Percentiles rank a stretch among this genome's conserved stretches.
phyloP scores from a whole-genome alignment of 2,113 vertebrate genomes.

The Apaloderma vittatum region DNA sequence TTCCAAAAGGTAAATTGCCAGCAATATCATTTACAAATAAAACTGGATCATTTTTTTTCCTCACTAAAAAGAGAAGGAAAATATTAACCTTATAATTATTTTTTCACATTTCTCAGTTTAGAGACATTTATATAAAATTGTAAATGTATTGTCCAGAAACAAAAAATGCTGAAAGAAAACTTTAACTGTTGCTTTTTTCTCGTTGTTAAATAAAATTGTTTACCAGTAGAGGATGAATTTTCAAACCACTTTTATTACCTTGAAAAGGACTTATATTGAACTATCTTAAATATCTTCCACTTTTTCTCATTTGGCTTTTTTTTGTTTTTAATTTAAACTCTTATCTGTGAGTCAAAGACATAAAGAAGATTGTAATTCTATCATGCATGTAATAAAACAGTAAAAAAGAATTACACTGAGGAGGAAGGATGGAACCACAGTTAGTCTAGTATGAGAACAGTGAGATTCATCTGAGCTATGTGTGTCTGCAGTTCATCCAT shows the following conservation, averaged over 20 bases:
- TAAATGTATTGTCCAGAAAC: background rate
- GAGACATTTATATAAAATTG: background rate
- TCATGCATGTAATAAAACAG: background rate
- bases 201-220: background rate
- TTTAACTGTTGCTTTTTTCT: background rate
- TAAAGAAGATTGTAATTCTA: background rate
- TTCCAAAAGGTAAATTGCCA: background rate
- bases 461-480: background rate
- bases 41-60: background rate
- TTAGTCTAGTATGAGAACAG: background rate
- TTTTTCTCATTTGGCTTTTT: background rate
- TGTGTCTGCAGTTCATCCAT: background rate
- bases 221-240: background rate
- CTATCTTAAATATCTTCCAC: background rate
- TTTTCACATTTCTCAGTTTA: background rate
- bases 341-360: background rate
- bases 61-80: accelerated
- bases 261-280: background rate
- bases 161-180: background rate
- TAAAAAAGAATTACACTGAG: background rate
- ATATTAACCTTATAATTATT: too few species aligned
- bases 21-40: background rate
- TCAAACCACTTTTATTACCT: background rate
- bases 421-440: background rate
- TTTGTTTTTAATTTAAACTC: background rate